Conservation (phyloP, 1,140 invertebrate genomes). For the Anagrus nilaparvatae region DNA sequence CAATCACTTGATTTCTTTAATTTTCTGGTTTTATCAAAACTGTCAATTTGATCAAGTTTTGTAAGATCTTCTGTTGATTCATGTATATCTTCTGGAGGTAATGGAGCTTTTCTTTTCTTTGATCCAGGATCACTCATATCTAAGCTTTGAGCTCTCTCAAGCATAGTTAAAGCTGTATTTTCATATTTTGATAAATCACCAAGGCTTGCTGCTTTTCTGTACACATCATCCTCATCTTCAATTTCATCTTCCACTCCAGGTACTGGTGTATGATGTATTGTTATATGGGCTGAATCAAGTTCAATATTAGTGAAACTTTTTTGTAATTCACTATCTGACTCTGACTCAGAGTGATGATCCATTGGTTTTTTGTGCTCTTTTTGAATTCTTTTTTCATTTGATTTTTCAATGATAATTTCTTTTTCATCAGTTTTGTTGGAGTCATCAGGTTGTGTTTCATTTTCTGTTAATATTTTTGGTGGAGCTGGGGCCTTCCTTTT, state of each 20-base stretch:
- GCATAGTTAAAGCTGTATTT: slow-evolving; percentile 43
- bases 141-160: slow-evolving; percentile 72
- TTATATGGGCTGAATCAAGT: slow-evolving; percentile 61
- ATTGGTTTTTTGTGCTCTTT: slow-evolving; percentile 18
- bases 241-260: slow-evolving; percentile 30
- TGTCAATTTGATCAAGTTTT: slow-evolving; percentile 53
- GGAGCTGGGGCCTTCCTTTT: slow-evolving; percentile 66
- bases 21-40: slow-evolving; percentile 53
- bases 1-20: slow-evolving; percentile 65
- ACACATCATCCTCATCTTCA: slow-evolving; percentile 47
- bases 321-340: slow-evolving; percentile 40
- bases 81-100: slow-evolving; percentile 44
- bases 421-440: slow-evolving; percentile 18
- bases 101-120: slow-evolving; percentile 57
- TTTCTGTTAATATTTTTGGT: slow-evolving; percentile 29
- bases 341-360: slow-evolving; percentile 38
- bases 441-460: slow-evolving; percentile 19
- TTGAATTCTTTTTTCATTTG: slow-evolving; percentile 19
- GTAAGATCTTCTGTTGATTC: slow-evolving; percentile 50
- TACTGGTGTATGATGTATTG: slow-evolving; percentile 57
- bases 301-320: slow-evolving; percentile 51
- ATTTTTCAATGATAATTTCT: neutral
- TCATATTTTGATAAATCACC: slow-evolving; percentile 70
- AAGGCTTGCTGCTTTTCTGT: slow-evolving; percentile 67
- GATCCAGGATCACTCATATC: slow-evolving; percentile 63